These are phyloP conservation scores for Hippocampus abdominalis DNA, from an alignment of 2,113 vertebrate species.

Conservation along the genomic window DNA sequence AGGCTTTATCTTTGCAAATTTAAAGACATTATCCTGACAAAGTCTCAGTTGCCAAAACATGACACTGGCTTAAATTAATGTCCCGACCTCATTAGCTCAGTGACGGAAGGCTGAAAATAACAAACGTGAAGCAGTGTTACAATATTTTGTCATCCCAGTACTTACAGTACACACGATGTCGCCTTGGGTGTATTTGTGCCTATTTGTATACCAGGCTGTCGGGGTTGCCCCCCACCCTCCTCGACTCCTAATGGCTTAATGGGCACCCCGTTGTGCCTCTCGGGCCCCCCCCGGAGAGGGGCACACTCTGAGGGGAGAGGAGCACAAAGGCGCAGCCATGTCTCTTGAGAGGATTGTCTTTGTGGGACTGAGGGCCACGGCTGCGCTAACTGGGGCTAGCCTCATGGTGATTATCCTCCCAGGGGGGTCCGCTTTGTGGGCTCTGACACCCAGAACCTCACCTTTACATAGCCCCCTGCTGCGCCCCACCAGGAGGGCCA, in stretches of 20 bases:
- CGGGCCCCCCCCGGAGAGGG: slow-evolving; percentile 66
- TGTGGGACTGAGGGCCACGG: slow-evolving; percentile 59
- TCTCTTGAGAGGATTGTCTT: slow-evolving; percentile 64
- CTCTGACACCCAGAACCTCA: slow-evolving; percentile 64
- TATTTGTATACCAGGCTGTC: slow-evolving; percentile 60
- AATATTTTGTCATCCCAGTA: slow-evolving; percentile 36
- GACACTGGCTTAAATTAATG: background rate
- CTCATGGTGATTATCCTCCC: slow-evolving; percentile 74
- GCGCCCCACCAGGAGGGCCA: slow-evolving; percentile 52
- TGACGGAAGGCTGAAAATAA: background rate
- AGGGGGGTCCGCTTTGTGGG: slow-evolving; percentile 68
- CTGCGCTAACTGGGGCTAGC: slow-evolving; percentile 67
- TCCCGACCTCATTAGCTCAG: background rate
- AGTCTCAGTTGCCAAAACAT: background rate
- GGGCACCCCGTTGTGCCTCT: slow-evolving; percentile 71
- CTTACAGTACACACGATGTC: slow-evolving; percentile 30
- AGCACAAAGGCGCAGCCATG: slow-evolving; percentile 68
- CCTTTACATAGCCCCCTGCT: slow-evolving; percentile 69
- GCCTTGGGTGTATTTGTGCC: slow-evolving; percentile 25
- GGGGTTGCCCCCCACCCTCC: slow-evolving; percentile 50
- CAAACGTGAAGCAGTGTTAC: slow-evolving; percentile 33
- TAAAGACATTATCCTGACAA: background rate
- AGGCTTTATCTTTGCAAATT: background rate
- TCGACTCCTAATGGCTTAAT: slow-evolving; percentile 73
- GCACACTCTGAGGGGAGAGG: slow-evolving; percentile 53